Conservation (phyloP, 1,140 invertebrate species). For the Acromyrmex echinatior region DNA sequence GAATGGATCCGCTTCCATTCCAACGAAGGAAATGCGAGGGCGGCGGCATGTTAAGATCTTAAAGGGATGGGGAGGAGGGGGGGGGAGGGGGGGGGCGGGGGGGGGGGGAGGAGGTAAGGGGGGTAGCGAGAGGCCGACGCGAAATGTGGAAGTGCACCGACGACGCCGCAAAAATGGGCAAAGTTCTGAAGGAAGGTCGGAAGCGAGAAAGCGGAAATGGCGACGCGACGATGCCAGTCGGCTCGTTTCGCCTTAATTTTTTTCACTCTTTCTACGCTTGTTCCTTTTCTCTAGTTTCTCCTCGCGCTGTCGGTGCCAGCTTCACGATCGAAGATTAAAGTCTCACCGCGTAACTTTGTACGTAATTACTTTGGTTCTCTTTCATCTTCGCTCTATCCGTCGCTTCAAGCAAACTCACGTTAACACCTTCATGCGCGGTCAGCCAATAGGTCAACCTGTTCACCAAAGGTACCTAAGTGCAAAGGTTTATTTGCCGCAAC, state of each 20-base stretch:
- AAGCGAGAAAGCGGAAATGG: conserved; percentile 55
- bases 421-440: conserved; percentile 58
- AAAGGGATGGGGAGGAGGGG: neutral
- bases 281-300: neutral
- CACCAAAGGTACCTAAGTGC: conserved; percentile 69
- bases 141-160: conserved; percentile 16
- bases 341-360: conserved; percentile 70
- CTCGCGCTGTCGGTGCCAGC: neutral
- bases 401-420: conserved; percentile 70
- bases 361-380: conserved; percentile 79
- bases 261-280: neutral
- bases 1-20: conserved; percentile 55
- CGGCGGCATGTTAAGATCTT: conserved; percentile 17
- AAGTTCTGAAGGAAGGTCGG: conserved; percentile 48
- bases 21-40: conserved; percentile 34
- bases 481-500: conserved; percentile 71
- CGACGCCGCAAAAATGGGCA: conserved; percentile 57
- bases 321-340: conserved; percentile 78
- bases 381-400: conserved; percentile 78
- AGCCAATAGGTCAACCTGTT: conserved; percentile 67
- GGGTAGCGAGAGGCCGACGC: neutral
- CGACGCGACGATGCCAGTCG: conserved; percentile 43
- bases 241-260: conserved; percentile 27
- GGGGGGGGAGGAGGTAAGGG: neutral
- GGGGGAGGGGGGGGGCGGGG: no score